Conservation (phyloP, 2,888 invertebrate genomes). For the Cheilosia soror region DNA sequence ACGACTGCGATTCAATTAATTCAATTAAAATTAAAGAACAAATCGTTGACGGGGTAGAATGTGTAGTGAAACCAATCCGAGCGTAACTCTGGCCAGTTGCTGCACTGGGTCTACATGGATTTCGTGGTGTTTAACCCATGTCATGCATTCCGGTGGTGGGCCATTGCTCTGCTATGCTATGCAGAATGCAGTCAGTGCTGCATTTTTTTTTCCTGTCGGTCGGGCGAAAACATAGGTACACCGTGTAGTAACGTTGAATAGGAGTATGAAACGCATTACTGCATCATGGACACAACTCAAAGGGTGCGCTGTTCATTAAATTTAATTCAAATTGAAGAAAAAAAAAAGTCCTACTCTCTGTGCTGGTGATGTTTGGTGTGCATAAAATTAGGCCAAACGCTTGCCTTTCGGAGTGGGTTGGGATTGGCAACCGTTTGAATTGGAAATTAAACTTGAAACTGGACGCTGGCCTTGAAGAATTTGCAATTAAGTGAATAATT, state of each 20-base stretch:
- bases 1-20: slow-evolving; percentile 68
- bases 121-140: slow-evolving; percentile 58
- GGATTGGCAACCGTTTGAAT: background rate
- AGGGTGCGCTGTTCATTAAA: slow-evolving; percentile 54
- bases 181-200: slow-evolving; percentile 11
- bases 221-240: slow-evolving; percentile 42
- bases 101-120: slow-evolving; percentile 49
- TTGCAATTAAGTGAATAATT: no score
- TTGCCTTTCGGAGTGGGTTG: no score
- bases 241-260: slow-evolving; percentile 51
- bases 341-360: slow-evolving; percentile 2
- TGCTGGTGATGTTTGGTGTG: background rate
- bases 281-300: slow-evolving; percentile 32
- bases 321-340: slow-evolving; percentile 50
- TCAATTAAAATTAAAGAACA: slow-evolving; percentile 73
- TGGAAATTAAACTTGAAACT: background rate
- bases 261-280: slow-evolving; percentile 48
- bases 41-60: slow-evolving; percentile 61
- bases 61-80: slow-evolving; percentile 53
- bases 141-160: slow-evolving; percentile 40
- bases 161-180: background rate
- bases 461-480: background rate
- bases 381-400: slow-evolving; percentile 5
- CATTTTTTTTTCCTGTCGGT: slow-evolving; percentile 6
- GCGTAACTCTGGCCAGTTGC: slow-evolving; percentile 29